These are phyloP conservation scores for Sebastes oblongus DNA, from an alignment of 2,797 vertebrate genomes.

Conservation along the genomic window DNA sequence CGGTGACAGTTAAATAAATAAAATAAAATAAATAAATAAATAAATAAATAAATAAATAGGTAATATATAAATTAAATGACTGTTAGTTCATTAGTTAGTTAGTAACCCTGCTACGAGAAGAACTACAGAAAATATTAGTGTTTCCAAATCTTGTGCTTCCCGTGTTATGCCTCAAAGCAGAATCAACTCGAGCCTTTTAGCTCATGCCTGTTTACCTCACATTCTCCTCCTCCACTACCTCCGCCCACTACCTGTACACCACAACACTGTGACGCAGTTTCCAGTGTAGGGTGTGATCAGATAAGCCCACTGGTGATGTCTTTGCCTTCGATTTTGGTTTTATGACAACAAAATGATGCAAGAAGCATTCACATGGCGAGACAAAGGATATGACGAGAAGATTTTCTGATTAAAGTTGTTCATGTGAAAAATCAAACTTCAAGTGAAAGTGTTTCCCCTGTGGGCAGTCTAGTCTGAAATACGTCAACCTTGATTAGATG, in stretches of 20 bases:
- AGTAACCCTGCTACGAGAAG: not conserved
- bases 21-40: not conserved
- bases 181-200: slow-evolving; percentile 20
- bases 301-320: not conserved
- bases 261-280: slow-evolving; percentile 56
- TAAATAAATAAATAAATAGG: not conserved
- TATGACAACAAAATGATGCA: not conserved
- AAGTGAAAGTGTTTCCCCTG: not conserved
- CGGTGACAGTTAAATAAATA: not conserved
- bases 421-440: not conserved
- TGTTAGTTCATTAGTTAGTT: not conserved
- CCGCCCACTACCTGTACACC: slow-evolving; percentile 49
- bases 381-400: not conserved
- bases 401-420: not conserved
- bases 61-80: not conserved
- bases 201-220: not conserved
- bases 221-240: slow-evolving; percentile 35
- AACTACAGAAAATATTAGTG: not conserved
- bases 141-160: not conserved
- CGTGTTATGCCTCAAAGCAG: slow-evolving; percentile 14
- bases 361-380: not conserved
- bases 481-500: not conserved
- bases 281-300: not conserved
- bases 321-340: not conserved
- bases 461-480: not conserved